phyloP scores from a whole-genome alignment of 2,113 vertebrate species.

The Prietella phreatophila region DNA sequence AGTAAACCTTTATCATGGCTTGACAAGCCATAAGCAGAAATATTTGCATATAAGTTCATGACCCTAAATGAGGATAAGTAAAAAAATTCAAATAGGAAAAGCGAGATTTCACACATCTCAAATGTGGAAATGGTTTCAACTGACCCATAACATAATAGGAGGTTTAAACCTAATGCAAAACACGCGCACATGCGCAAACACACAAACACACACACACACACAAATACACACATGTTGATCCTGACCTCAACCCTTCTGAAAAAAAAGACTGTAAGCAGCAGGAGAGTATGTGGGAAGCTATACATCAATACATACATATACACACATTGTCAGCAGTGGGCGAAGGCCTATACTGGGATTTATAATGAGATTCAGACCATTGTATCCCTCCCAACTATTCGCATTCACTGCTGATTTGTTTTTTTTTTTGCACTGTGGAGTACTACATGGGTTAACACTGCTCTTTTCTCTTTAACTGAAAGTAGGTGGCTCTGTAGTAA shows the following conservation, averaged over 20 bases:
- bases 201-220: neutral
- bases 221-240: neutral
- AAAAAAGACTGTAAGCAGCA: constrained; percentile 21
- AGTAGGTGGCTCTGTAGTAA: neutral
- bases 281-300: constrained; percentile 37
- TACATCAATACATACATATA: constrained; percentile 37
- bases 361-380: constrained; percentile 29
- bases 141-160: too few relatives aligned
- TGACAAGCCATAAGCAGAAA: too few relatives aligned
- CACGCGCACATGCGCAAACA: constrained; percentile 1
- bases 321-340: constrained; percentile 36
- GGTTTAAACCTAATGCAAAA: constrained; percentile 1
- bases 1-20: too few relatives aligned
- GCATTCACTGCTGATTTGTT: too few relatives aligned
- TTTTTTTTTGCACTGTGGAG: neutral
- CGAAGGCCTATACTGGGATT: neutral
- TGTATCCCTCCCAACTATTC: neutral
- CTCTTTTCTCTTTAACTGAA: neutral
- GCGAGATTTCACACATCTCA: too few relatives aligned
- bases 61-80: too few relatives aligned
- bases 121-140: too few relatives aligned
- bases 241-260: neutral
- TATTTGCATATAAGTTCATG: too few relatives aligned
- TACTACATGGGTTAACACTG: neutral
- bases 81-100: too few relatives aligned